A percentile compares a stretch with the other conserved stretches of the same genome.
Conservation (phyloP, 30 jellyfish, hydroid and myxozoan genomes). For the Phacellophora camtschatica region DNA sequence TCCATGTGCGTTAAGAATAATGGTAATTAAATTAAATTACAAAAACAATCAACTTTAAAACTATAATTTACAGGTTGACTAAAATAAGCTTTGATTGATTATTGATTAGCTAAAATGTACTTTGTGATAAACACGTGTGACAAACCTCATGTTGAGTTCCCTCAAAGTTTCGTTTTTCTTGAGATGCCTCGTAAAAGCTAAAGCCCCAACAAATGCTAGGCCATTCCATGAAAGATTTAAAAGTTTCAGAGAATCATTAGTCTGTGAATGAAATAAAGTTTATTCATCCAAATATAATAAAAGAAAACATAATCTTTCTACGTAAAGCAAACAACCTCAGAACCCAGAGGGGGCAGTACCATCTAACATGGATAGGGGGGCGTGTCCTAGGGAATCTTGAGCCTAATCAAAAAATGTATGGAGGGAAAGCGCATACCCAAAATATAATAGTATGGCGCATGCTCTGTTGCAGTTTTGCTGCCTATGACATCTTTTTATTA, state of each 20-base stretch:
- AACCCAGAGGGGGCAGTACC: too few relatives aligned
- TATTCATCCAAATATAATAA: background rate
- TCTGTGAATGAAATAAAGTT: conserved; percentile 31
- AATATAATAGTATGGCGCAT: too few relatives aligned
- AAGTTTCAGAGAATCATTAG: conserved; percentile 37
- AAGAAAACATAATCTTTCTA: background rate
- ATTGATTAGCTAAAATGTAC: background rate
- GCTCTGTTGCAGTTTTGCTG: too few relatives aligned
- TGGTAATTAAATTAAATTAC: too few relatives aligned
- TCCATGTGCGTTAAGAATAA: too few relatives aligned
- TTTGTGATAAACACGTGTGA: background rate
- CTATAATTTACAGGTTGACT: background rate
- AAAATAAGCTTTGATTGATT: background rate
- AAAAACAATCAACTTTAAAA: too few relatives aligned
- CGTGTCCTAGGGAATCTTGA: too few relatives aligned
- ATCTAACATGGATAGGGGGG: too few relatives aligned
- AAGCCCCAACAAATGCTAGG: conserved; percentile 78
- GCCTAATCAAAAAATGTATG: conserved; percentile 36
- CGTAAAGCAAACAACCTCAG: background rate
- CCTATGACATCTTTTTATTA: too few relatives aligned
- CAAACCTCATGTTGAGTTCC: conserved; percentile 76
- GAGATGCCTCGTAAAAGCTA: conserved; percentile 76
- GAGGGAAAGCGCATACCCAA: background rate
- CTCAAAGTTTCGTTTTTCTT: conserved; percentile 62
- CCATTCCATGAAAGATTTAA: conserved; percentile 90